Conservation (phyloP, 1,140 invertebrate species). For the Trichonephila clavata region DNA sequence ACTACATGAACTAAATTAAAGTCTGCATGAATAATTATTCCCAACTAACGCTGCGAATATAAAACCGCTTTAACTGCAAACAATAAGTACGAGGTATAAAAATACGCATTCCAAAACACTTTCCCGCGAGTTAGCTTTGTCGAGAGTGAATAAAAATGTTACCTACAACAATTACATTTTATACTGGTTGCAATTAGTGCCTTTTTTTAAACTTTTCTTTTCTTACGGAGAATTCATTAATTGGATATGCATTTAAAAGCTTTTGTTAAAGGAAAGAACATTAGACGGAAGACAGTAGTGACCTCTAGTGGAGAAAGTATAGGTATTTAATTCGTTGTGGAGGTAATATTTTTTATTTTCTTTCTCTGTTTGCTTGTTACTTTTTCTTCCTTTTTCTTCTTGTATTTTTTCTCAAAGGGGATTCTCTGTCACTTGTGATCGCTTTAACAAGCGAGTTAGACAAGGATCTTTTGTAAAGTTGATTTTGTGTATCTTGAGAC, state of each 20-base stretch:
- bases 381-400: neutral
- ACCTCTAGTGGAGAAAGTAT: constrained; percentile 59
- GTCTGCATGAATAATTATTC: constrained; percentile 55
- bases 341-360: neutral
- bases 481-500: too few relatives aligned
- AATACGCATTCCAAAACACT: constrained; percentile 41
- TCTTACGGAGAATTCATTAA: constrained; percentile 47
- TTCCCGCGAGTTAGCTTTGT: constrained; percentile 41
- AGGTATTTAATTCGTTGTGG: constrained; percentile 52
- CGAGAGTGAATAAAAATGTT: constrained; percentile 52
- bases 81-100: constrained; percentile 46
- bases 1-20: constrained; percentile 54
- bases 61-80: constrained; percentile 62
- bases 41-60: constrained; percentile 17
- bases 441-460: neutral
- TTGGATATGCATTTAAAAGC: constrained; percentile 71
- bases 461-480: neutral
- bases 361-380: neutral
- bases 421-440: neutral
- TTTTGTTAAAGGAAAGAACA: constrained; percentile 48
- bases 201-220: neutral
- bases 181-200: constrained; percentile 57
- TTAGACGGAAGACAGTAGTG: constrained; percentile 48
- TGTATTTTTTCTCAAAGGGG: neutral
- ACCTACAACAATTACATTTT: constrained; percentile 62